phyloP scores from a whole-genome alignment of 1,140 invertebrate species.

The Hyles vespertilio region DNA sequence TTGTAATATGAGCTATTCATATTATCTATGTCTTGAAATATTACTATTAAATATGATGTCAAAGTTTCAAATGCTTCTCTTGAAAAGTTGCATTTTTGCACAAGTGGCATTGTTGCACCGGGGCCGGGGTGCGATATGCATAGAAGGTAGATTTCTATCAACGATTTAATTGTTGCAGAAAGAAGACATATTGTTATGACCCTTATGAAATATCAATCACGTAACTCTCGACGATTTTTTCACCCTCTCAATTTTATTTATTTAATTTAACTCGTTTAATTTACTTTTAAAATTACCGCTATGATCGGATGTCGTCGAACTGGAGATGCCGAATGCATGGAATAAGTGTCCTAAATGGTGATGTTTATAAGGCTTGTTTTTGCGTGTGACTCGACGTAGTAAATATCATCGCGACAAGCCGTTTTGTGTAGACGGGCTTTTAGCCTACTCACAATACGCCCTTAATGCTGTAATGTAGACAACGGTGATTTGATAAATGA shows the following conservation, averaged over 20 bases:
- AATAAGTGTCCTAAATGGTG: constrained; percentile 19
- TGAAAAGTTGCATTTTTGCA: too few species aligned
- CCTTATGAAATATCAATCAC: too few species aligned
- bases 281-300: constrained; percentile 43
- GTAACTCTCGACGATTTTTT: constrained; percentile 30
- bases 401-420: constrained; percentile 27
- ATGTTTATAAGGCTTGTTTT: constrained; percentile 33
- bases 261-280: constrained; percentile 52
- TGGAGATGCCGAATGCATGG: constrained; percentile 7
- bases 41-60: too few species aligned
- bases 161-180: too few species aligned
- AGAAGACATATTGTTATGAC: too few species aligned
- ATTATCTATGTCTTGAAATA: too few species aligned
- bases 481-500: constrained; percentile 60
- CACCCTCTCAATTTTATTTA: constrained; percentile 52
- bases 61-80: too few species aligned
- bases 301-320: constrained; percentile 22
- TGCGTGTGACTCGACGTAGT: constrained; percentile 16
- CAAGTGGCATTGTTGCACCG: too few species aligned
- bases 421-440: constrained; percentile 47
- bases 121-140: too few species aligned
- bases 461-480: constrained; percentile 48
- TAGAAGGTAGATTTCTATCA: too few species aligned
- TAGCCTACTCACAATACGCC: constrained; percentile 47
- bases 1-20: too few species aligned